phyloP scores from a whole-genome alignment of 2,888 invertebrate genomes.

The Malacosoma neustria region DNA sequence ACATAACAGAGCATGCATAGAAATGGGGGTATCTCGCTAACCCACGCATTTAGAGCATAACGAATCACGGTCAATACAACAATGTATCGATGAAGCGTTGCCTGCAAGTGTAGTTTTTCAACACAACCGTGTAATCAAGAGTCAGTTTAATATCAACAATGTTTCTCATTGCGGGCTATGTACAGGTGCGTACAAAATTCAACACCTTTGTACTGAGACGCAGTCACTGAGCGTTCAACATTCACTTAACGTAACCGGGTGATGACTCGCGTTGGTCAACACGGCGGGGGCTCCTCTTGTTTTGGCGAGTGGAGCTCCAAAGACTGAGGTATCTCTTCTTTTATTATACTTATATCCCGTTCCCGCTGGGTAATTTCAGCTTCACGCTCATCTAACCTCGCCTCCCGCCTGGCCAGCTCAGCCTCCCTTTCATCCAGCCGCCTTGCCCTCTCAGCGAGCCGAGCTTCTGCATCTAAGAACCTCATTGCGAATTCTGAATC shows the following conservation, averaged over 20 bases:
- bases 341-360: conserved; percentile 6
- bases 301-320: conserved; percentile 3
- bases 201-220: conserved; percentile 47
- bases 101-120: too few relatives aligned
- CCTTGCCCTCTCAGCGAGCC: conserved; percentile 72
- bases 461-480: conserved; percentile 82
- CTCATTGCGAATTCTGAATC: conserved; percentile 55
- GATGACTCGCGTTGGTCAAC: conserved; percentile 60
- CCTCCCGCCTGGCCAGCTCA: conserved; percentile 45
- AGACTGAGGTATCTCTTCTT: too few relatives aligned
- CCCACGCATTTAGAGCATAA: too few relatives aligned
- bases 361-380: conserved; percentile 38
- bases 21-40: too few relatives aligned
- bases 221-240: conserved; percentile 44
- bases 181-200: conserved; percentile 13
- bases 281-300: conserved; percentile 35
- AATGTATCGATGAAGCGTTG: too few relatives aligned
- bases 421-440: conserved; percentile 52
- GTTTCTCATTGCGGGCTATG: conserved; percentile 2
- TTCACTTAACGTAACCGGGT: conserved; percentile 37
- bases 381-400: conserved; percentile 42
- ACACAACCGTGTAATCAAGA: too few relatives aligned
- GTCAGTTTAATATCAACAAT: conserved; percentile 7
- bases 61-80: too few relatives aligned
- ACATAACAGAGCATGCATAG: too few relatives aligned